phyloP scores from a whole-genome alignment of 2,888 invertebrate species.

The Chesias legatella region DNA sequence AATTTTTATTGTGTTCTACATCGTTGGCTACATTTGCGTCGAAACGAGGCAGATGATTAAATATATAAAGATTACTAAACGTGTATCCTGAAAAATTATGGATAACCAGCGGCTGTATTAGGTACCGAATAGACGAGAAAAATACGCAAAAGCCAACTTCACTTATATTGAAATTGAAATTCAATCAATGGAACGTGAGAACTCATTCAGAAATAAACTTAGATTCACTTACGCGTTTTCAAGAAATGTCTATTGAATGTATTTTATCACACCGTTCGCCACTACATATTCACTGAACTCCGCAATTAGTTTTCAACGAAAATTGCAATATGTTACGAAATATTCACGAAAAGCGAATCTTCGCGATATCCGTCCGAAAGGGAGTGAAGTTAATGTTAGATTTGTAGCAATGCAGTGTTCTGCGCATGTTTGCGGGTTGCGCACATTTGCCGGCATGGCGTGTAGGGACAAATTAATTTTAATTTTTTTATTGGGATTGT shows the following conservation, averaged over 20 bases:
- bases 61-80: too few relatives aligned
- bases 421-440: slow-evolving; percentile 72
- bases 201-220: slow-evolving; percentile 19
- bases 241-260: slow-evolving; percentile 5
- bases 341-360: slow-evolving; percentile 48
- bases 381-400: slow-evolving; percentile 70
- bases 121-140: too few relatives aligned
- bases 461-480: slow-evolving; percentile 44
- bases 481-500: slow-evolving; percentile 55
- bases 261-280: slow-evolving; percentile 18
- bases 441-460: slow-evolving; percentile 53
- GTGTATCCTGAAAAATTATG: too few relatives aligned
- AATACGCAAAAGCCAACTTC: too few relatives aligned
- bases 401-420: slow-evolving; percentile 76
- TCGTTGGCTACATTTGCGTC: slow-evolving; percentile 19
- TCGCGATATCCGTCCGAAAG: slow-evolving; percentile 48
- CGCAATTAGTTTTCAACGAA: slow-evolving; percentile 31
- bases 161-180: not conserved
- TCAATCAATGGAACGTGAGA: slow-evolving; percentile 27
- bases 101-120: too few relatives aligned
- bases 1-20: slow-evolving; percentile 31
- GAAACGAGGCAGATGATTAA: not conserved
- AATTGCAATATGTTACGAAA: slow-evolving; percentile 47
- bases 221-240: slow-evolving; percentile 20
- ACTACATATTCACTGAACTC: slow-evolving; percentile 43